Percentiles rank a stretch among this genome's conserved stretches.
These are phyloP conservation scores for Ia io DNA, from an alignment of 2,113 vertebrate species.

Conservation along the genomic window DNA sequence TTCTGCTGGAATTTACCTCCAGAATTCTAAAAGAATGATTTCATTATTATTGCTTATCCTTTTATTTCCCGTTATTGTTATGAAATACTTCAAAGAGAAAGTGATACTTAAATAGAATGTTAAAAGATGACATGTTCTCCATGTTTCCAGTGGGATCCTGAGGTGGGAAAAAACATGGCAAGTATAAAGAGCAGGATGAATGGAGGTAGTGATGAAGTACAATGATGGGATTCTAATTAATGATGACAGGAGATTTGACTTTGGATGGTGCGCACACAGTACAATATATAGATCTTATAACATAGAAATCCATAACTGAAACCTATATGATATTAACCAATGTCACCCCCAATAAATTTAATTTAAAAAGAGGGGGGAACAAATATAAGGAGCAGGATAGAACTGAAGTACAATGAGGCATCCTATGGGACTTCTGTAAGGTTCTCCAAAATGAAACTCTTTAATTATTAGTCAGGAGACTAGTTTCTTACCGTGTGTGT, in stretches of 20 bases:
- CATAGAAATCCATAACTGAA: no score
- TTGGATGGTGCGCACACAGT: no score
- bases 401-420: background rate
- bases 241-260: no score
- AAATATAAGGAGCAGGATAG: background rate
- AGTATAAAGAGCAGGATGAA: background rate
- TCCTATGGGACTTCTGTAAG: background rate
- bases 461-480: background rate
- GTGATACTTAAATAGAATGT: background rate
- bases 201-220: background rate
- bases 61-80: background rate
- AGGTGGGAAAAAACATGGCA: background rate
- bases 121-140: background rate
- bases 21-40: background rate
- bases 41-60: background rate
- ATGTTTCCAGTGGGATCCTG: background rate
- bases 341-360: no score
- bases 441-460: background rate
- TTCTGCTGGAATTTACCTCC: background rate
- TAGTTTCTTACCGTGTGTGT: background rate
- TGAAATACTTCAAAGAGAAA: constrained; percentile 1
- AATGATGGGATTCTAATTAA: background rate
- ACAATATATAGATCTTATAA: no score
- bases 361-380: no score
- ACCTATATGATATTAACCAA: no score